Evolutionary conservation across 1,140 invertebrate species (phyloP).

Genomic region (Piezodorus guildinii): DNA sequence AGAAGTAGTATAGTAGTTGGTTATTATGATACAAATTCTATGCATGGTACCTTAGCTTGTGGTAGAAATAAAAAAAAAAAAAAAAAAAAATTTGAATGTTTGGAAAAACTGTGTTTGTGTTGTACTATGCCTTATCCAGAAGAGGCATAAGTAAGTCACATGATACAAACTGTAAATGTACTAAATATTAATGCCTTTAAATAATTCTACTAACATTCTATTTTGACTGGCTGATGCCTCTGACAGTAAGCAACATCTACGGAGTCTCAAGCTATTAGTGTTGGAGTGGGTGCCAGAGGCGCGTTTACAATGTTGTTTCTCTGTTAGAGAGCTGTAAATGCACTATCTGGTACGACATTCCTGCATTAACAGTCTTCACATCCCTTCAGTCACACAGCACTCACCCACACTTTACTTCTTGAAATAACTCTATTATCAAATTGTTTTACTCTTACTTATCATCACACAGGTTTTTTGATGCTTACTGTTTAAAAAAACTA

Average conservation of each 20-base stretch:
- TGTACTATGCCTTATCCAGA: neutral
- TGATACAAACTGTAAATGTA: neutral
- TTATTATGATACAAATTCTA: too few species aligned
- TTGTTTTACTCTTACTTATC: neutral
- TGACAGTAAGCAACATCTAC: conserved; percentile 9
- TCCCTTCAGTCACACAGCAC: conserved; percentile 13
- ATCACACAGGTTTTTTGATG: neutral
- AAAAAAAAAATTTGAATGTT: neutral
- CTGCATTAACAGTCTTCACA: conserved; percentile 19
- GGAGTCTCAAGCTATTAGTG: conserved; percentile 14
- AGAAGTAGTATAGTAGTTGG: too few species aligned
- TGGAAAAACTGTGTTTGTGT: neutral
- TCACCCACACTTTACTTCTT: conserved; percentile 15
- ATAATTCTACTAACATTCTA: conserved; percentile 3
- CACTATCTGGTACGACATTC: conserved; percentile 24
- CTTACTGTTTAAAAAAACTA: conserved; percentile 3
- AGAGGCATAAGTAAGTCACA: conserved; percentile 3
- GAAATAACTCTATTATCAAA: conserved; percentile 6
- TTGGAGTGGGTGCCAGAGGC: conserved; percentile 21
- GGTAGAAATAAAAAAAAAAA: neutral
- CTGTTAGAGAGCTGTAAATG: conserved; percentile 18
- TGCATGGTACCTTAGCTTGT: too few species aligned
- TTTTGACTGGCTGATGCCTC: conserved; percentile 13
- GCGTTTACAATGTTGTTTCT: conserved; percentile 21
- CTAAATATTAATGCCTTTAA: conserved; percentile 1